These are phyloP conservation scores for Pao palembangensis DNA, from an alignment of 2,113 vertebrate species.

Conservation along the genomic window DNA sequence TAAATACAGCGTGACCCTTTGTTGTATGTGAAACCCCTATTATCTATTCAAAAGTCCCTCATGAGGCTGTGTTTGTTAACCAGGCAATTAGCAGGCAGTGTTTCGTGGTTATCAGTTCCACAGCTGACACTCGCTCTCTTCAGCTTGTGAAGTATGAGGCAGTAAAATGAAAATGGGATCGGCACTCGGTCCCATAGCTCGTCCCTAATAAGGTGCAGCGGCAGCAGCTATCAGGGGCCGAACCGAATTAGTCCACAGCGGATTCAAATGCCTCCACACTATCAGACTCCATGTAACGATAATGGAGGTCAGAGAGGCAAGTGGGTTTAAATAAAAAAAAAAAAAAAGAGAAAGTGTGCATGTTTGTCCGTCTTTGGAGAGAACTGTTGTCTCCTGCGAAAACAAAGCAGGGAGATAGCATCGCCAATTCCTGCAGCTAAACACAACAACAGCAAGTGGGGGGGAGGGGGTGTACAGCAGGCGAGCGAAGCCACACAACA, in stretches of 20 bases:
- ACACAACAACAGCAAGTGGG: conserved; percentile 47
- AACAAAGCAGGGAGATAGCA: conserved; percentile 53
- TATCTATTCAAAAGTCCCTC: conserved; percentile 64
- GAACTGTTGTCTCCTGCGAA: conserved; percentile 40
- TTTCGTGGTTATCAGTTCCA: conserved; percentile 54
- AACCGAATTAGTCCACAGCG: conserved; percentile 51
- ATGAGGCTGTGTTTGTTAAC: conserved; percentile 60
- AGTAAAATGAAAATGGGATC: conserved; percentile 67
- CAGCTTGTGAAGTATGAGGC: conserved; percentile 56
- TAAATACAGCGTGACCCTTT: conserved; percentile 28
- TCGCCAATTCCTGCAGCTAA: conserved; percentile 58
- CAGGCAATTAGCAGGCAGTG: conserved; percentile 57
- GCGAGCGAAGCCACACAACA: conserved; percentile 44
- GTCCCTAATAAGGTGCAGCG: conserved; percentile 66
- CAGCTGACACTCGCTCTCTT: conserved; percentile 53
- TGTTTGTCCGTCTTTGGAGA: conserved; percentile 31
- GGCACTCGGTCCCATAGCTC: conserved; percentile 45
- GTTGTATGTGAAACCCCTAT: conserved; percentile 30
- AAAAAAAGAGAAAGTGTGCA: conserved; percentile 9
- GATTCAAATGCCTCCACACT: conserved; percentile 68
- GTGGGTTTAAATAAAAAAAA: conserved; percentile 30
- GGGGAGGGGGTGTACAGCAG: conserved; percentile 8
- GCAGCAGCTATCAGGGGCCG: conserved; percentile 47
- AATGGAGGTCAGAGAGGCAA: conserved; percentile 62
- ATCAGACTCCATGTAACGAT: conserved; percentile 63